Percentiles rank a stretch among this genome's conserved stretches.
phyloP scores from a whole-genome alignment of 2,888 invertebrate genomes.

The Diabrotica balteata region DNA sequence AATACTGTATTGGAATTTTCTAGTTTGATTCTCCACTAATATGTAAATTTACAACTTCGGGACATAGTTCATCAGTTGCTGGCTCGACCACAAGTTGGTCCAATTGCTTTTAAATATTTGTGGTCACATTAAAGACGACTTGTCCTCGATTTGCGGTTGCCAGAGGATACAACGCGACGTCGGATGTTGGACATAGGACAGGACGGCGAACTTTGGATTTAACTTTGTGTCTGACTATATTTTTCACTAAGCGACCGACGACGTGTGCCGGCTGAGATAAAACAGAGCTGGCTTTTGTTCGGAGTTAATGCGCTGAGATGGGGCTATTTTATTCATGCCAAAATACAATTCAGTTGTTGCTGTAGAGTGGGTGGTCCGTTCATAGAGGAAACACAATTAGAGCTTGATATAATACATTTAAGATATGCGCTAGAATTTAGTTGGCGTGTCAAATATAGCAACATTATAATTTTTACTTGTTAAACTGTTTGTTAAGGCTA shows the following conservation, averaged over 20 bases:
- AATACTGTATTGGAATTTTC: not conserved
- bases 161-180: not conserved
- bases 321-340: too few relatives aligned
- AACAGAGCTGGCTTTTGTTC: not conserved
- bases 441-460: too few relatives aligned
- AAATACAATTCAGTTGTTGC: too few relatives aligned
- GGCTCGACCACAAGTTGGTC: too few relatives aligned
- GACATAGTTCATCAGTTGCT: too few relatives aligned
- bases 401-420: too few relatives aligned
- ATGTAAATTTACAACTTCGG: not conserved
- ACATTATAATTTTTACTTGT: too few relatives aligned
- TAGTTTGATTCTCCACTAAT: not conserved
- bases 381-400: too few relatives aligned
- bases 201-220: not conserved
- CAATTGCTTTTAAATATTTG: not conserved
- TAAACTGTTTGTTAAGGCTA: too few relatives aligned
- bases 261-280: not conserved
- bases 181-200: not conserved
- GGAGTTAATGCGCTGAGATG: too few relatives aligned
- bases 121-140: constrained; percentile 9
- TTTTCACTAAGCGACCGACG: not conserved
- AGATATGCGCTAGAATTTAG: too few relatives aligned
- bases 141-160: constrained; percentile 8
- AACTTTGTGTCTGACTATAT: constrained; percentile 1
- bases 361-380: too few relatives aligned